phyloP scores from a whole-genome alignment of 2,888 invertebrate genomes.

The Caenorhabditis imperialis region DNA sequence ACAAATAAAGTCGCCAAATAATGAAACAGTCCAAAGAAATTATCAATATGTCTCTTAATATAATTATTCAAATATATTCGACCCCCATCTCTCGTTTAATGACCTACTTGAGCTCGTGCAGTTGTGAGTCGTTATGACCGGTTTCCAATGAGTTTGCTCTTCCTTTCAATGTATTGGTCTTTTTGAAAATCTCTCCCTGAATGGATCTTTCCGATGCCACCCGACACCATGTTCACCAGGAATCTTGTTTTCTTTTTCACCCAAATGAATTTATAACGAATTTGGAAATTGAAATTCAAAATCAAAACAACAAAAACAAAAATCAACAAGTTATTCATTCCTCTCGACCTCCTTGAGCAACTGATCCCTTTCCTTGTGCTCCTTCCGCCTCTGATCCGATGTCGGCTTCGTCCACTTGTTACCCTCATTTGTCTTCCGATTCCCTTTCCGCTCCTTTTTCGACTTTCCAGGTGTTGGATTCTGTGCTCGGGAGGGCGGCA shows the following conservation, averaged over 20 bases:
- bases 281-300: neutral
- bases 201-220: conserved; percentile 20
- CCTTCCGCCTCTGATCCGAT: conserved; percentile 37
- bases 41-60: no score
- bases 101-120: conserved; percentile 23
- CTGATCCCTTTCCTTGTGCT: conserved; percentile 26
- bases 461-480: conserved; percentile 16
- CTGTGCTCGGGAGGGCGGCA: neutral
- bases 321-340: neutral
- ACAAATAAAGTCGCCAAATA: neutral
- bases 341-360: conserved; percentile 17
- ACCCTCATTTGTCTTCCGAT: conserved; percentile 30
- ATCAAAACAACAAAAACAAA: neutral
- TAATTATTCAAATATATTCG: neutral
- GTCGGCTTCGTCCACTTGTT: conserved; percentile 49
- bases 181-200: conserved; percentile 22
- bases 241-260: conserved; percentile 9
- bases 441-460: conserved; percentile 20
- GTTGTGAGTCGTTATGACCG: conserved; percentile 43
- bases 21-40: neutral
- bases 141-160: conserved; percentile 31
- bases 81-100: neutral
- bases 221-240: neutral
- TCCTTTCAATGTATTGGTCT: conserved; percentile 3
- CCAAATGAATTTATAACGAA: conserved; percentile 13